These are phyloP conservation scores for Junonia oenone DNA, from an alignment of 2,888 invertebrate genomes.

Conservation along the genomic window DNA sequence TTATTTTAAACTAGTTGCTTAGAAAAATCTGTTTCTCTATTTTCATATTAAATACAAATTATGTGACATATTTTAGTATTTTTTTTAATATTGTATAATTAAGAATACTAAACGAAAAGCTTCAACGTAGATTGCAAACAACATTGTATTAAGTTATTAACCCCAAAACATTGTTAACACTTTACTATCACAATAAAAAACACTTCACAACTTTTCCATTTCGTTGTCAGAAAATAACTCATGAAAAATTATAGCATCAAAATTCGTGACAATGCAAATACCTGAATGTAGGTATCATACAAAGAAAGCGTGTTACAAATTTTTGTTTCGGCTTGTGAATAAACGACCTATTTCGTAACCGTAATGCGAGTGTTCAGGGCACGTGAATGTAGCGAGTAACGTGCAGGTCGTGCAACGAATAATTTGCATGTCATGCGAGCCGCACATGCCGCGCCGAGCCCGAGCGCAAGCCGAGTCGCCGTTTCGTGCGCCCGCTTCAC, in stretches of 20 bases:
- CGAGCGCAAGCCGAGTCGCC: conserved; percentile 7
- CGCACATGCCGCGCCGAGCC: neutral
- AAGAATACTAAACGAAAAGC: too few species aligned
- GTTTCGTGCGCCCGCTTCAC: conserved; percentile 14
- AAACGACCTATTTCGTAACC: neutral
- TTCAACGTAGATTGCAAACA: too few species aligned
- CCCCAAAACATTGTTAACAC: neutral
- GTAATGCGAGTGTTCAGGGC: neutral
- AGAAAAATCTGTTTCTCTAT: too few species aligned
- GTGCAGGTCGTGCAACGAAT: conserved; percentile 11
- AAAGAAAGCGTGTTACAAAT: neutral
- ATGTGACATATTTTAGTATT: too few species aligned
- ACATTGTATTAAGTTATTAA: too few species aligned
- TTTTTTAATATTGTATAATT: too few species aligned
- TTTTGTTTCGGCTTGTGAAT: neutral
- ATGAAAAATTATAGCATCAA: neutral
- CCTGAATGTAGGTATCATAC: neutral
- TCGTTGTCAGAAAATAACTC: neutral
- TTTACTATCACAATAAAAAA: neutral
- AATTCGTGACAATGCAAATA: neutral
- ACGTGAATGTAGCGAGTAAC: conserved; percentile 7
- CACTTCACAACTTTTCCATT: neutral
- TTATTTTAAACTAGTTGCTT: too few species aligned
- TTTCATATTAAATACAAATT: too few species aligned
- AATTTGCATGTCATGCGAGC: conserved; percentile 18